Conservation (phyloP, 2,797 vertebrate genomes). For the Xenentodon cancila region DNA sequence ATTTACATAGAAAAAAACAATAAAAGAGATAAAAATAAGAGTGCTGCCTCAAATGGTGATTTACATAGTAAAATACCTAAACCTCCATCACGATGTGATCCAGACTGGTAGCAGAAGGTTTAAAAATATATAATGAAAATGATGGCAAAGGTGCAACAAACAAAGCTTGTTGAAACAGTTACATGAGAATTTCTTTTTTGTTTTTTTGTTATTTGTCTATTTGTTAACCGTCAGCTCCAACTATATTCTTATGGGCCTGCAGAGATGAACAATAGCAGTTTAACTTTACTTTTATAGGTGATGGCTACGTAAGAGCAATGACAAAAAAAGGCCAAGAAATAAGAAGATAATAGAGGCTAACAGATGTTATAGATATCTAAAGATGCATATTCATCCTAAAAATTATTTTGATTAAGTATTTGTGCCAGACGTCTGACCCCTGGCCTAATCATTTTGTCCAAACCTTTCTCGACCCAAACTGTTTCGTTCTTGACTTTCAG, state of each 20-base stretch:
- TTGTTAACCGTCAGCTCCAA: neutral
- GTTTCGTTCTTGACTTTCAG: constrained; percentile 8
- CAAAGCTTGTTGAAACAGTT: neutral
- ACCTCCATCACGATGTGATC: too few relatives aligned
- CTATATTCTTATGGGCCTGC: neutral
- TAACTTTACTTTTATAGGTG: constrained; percentile 7
- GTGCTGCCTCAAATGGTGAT: neutral
- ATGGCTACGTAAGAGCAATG: neutral
- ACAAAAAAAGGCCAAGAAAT: neutral
- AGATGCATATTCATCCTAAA: neutral
- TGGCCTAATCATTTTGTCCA: neutral
- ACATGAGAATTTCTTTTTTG: neutral
- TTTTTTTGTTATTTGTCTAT: neutral
- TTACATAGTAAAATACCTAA: neutral
- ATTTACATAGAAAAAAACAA: too few relatives aligned
- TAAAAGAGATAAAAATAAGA: too few relatives aligned
- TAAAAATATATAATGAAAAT: neutral
- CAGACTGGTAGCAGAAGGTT: neutral
- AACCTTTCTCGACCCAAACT: constrained; percentile 3
- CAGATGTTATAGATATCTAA: too few relatives aligned
- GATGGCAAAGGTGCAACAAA: neutral
- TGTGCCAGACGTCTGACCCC: constrained; percentile 3
- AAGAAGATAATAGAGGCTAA: too few relatives aligned
- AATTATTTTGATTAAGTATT: neutral
- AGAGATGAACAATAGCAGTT: constrained; percentile 1